These are phyloP conservation scores for Mimas tiliae DNA, from an alignment of 2,888 invertebrate species.

Conservation along the genomic window DNA sequence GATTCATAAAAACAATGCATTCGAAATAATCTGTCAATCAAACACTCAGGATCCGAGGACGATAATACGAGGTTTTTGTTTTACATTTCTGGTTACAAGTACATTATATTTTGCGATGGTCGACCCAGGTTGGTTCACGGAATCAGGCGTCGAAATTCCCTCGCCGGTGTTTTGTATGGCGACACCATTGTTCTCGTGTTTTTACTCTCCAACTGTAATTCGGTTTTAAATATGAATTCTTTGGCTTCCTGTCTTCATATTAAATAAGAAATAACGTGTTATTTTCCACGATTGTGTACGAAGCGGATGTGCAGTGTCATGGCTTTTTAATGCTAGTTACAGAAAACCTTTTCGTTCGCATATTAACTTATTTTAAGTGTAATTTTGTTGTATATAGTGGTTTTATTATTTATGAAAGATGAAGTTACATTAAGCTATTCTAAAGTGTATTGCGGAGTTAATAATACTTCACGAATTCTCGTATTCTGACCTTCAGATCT, in stretches of 20 bases:
- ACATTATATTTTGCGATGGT: slow-evolving; percentile 1
- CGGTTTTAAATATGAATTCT: slow-evolving; percentile 23
- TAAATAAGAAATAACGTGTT: slow-evolving; percentile 28
- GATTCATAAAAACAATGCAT: slow-evolving; percentile 17
- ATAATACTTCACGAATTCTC: too few species aligned
- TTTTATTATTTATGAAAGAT: background rate
- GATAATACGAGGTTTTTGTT: slow-evolving; percentile 17
- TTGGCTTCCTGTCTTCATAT: slow-evolving; percentile 22
- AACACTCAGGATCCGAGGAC: slow-evolving; percentile 2
- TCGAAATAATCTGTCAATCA: slow-evolving; percentile 4
- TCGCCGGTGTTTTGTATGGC: slow-evolving; percentile 26
- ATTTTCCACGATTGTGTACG: slow-evolving; percentile 31
- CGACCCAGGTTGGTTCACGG: slow-evolving; percentile 30
- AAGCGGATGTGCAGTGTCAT: slow-evolving; percentile 13
- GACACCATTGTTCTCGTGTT: slow-evolving; percentile 46
- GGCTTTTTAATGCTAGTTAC: background rate
- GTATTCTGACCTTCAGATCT: too few species aligned
- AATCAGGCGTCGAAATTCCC: slow-evolving; percentile 38
- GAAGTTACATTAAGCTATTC: too few species aligned
- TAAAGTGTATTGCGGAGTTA: too few species aligned
- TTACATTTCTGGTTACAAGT: slow-evolving; percentile 21
- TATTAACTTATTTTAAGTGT: background rate
- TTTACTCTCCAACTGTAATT: slow-evolving; percentile 40
- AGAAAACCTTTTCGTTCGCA: background rate
- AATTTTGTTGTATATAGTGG: background rate